Percentiles rank a stretch among this genome's conserved stretches.
phyloP scores from a whole-genome alignment of 2,113 vertebrate species.

The Typhlomys cinereus region DNA sequence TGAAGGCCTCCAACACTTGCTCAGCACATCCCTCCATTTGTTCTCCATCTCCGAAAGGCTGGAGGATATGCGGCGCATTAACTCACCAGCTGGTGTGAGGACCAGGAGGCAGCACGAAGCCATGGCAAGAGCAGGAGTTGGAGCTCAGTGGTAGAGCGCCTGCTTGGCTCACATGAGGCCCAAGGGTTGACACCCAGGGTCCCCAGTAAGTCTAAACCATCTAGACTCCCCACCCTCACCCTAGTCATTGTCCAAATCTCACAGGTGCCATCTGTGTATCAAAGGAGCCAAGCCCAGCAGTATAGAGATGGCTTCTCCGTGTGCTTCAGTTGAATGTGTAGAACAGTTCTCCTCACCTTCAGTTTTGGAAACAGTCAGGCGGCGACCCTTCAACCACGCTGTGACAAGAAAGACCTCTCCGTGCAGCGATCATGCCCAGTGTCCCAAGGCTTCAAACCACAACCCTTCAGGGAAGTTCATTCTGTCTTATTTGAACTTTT shows the following conservation, averaged over 20 bases:
- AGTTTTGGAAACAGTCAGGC: not conserved
- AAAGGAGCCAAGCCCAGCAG: not conserved
- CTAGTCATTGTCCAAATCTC: not conserved
- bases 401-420: not conserved
- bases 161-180: not conserved
- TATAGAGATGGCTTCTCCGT: not conserved
- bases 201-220: not conserved
- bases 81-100: constrained; percentile 44
- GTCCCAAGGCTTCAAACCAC: constrained; percentile 37
- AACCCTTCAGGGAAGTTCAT: constrained; percentile 33
- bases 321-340: not conserved
- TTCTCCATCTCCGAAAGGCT: constrained; percentile 46
- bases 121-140: not conserved
- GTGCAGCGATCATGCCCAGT: constrained; percentile 30
- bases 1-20: constrained; percentile 49
- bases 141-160: not conserved
- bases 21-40: constrained; percentile 62
- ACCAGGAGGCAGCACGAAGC: constrained; percentile 43
- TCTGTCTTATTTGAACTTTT: not conserved
- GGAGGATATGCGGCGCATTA: not conserved
- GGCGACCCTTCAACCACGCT: constrained; percentile 20
- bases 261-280: not conserved
- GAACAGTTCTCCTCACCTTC: not conserved
- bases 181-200: not conserved
- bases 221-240: no score